These are phyloP conservation scores for Trogon surrucura DNA, from an alignment of 2,113 vertebrate genomes.

Conservation along the genomic window DNA sequence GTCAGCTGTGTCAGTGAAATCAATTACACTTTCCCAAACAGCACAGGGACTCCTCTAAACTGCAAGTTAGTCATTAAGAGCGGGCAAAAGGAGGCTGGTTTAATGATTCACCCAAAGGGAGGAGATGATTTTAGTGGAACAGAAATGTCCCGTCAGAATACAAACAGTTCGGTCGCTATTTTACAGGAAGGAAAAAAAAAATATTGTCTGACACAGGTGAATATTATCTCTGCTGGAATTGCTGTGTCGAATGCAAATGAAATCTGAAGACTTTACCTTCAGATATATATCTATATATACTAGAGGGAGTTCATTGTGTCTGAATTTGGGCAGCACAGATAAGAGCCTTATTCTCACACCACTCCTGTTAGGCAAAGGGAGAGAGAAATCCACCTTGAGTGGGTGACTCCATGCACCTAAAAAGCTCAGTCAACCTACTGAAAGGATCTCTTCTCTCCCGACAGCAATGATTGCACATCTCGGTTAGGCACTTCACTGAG, in stretches of 20 bases:
- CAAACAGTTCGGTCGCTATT: background rate
- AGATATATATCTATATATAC: background rate
- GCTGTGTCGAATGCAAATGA: background rate
- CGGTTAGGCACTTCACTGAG: background rate
- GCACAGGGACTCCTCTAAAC: background rate
- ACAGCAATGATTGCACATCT: background rate
- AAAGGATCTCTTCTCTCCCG: background rate
- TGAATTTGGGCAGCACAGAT: background rate
- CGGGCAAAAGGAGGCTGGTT: background rate
- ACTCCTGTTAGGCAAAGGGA: background rate
- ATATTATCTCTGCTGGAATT: background rate
- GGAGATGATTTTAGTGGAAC: background rate
- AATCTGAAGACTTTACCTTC: background rate
- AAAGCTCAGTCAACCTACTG: background rate
- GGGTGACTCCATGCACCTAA: background rate
- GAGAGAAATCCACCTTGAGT: background rate
- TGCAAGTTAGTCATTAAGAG: background rate
- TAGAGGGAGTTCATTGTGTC: background rate
- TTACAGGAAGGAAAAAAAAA: background rate
- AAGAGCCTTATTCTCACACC: background rate
- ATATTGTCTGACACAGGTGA: background rate
- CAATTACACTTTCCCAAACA: background rate
- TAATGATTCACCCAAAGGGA: background rate
- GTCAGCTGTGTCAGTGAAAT: background rate
- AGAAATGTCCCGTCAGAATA: background rate